Evolutionary conservation across 2,797 vertebrate species (phyloP).

Genomic region (Perodicticus potto): DNA sequence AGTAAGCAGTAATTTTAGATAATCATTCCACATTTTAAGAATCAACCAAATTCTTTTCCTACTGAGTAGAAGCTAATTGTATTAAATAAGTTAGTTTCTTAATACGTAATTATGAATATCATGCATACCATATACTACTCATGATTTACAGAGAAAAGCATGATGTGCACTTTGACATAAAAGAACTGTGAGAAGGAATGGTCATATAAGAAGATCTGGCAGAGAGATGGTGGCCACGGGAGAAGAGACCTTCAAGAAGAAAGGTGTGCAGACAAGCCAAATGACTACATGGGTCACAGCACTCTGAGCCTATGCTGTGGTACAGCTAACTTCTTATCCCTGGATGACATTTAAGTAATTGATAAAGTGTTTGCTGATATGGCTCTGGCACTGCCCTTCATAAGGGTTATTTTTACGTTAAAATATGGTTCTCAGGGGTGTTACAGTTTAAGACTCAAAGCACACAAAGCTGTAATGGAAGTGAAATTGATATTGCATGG

Average conservation of each 20-base stretch:
- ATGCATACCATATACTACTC: neutral
- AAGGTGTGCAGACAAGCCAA: neutral
- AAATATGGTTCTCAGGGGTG: neutral
- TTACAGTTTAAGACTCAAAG: neutral
- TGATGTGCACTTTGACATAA: neutral
- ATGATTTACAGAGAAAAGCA: neutral
- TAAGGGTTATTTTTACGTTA: neutral
- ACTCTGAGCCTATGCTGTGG: neutral
- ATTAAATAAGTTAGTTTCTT: conserved; percentile 8
- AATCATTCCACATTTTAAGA: neutral
- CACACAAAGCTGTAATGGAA: neutral
- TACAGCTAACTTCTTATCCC: neutral
- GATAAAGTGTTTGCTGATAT: neutral
- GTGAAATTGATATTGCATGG: neutral
- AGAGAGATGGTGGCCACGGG: neutral
- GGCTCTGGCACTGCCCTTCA: neutral
- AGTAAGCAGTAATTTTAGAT: neutral
- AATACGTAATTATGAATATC: neutral
- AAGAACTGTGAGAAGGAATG: neutral
- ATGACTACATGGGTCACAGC: too few relatives aligned
- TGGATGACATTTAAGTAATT: neutral
- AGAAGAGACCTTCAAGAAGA: neutral
- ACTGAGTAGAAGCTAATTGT: neutral
- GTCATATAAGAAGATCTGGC: neutral
- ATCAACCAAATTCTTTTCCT: neutral